Percentiles rank a stretch among this genome's conserved stretches.
Evolutionary conservation across 2,113 vertebrate species (phyloP).

Genomic region (Gulo gulo): DNA sequence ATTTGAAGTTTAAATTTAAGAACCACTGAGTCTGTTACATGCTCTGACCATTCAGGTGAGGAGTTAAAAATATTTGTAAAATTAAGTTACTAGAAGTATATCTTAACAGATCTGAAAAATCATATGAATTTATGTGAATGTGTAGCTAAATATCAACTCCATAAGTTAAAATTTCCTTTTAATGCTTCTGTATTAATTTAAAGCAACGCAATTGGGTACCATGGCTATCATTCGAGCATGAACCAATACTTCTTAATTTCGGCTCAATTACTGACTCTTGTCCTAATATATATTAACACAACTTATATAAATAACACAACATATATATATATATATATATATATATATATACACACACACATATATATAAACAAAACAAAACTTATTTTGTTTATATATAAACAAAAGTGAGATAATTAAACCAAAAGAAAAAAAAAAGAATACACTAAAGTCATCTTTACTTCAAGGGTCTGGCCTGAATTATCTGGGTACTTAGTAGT

Average conservation of each 20-base stretch:
- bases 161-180: neutral
- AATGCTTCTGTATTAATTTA: neutral
- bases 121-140: neutral
- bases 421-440: neutral
- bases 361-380: too few species aligned
- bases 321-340: too few species aligned
- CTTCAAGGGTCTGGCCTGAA: neutral
- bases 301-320: too few species aligned
- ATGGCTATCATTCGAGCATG: neutral
- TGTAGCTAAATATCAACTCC: constrained; percentile 1
- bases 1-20: neutral
- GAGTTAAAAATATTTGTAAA: neutral
- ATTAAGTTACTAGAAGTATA: neutral
- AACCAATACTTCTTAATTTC: neutral
- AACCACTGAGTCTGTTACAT: neutral
- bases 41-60: neutral
- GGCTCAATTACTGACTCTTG: neutral
- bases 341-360: too few species aligned
- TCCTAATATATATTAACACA: neutral
- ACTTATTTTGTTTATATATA: neutral
- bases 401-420: neutral
- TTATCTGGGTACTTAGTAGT: neutral
- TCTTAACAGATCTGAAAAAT: neutral
- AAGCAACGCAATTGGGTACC: neutral
- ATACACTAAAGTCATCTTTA: neutral